Percentiles rank a stretch among this genome's conserved stretches.
Evolutionary conservation across 2,113 vertebrate species (phyloP).

Genomic region (Pygoscelis antarcticus): DNA sequence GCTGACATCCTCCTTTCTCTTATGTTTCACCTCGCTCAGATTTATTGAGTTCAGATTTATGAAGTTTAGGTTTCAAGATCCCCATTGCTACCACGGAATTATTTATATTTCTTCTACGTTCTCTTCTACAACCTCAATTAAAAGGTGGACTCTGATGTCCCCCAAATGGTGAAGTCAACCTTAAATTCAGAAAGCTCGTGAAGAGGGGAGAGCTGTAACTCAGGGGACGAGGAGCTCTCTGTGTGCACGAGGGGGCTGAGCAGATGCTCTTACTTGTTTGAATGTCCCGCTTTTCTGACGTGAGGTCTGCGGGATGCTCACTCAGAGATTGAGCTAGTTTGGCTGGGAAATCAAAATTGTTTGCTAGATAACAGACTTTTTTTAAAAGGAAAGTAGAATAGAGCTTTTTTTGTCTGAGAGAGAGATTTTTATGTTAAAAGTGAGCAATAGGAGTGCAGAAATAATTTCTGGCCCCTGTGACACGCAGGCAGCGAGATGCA

Average conservation of each 20-base stretch:
- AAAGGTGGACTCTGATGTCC: background rate
- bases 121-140: background rate
- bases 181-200: background rate
- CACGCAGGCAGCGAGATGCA: background rate
- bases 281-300: background rate
- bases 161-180: background rate
- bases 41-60: background rate
- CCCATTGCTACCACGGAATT: fast-evolving
- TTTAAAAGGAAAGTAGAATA: background rate
- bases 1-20: background rate
- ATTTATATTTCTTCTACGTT: background rate
- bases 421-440: background rate
- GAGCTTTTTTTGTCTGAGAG: background rate
- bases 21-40: background rate
- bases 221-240: fast-evolving
- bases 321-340: background rate
- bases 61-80: background rate
- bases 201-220: background rate
- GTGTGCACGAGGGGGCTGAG: background rate
- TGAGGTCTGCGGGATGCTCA: background rate
- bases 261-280: background rate
- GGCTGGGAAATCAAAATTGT: background rate
- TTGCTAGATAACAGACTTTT: background rate
- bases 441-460: background rate
- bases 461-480: background rate